phyloP scores from a whole-genome alignment of 2,888 invertebrate species.

The Acanthopleura granulata region DNA sequence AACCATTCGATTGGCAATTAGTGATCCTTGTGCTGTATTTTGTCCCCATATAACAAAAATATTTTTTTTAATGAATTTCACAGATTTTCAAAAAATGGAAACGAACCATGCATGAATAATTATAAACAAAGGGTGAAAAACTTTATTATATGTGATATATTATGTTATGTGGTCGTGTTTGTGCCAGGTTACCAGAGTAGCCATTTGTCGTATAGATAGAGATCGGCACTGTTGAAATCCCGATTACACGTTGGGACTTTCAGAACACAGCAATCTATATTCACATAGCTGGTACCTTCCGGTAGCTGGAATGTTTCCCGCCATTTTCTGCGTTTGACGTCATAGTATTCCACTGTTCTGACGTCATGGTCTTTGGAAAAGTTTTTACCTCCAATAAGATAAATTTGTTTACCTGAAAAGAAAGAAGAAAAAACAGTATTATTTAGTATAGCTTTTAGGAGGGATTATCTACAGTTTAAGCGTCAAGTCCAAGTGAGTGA shows the following conservation, averaged over 20 bases:
- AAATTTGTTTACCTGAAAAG: slow-evolving; percentile 50
- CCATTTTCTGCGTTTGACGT: slow-evolving; percentile 48
- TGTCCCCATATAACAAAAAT: too few species aligned
- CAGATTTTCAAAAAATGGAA: too few species aligned
- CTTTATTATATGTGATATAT: too few species aligned
- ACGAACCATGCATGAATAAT: too few species aligned
- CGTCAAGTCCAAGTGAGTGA: too few species aligned
- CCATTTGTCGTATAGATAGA: slow-evolving; percentile 55
- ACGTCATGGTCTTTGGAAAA: slow-evolving; percentile 45
- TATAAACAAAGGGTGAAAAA: too few species aligned
- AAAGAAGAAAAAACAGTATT: background rate
- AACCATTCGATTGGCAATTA: too few species aligned
- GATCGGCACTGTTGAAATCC: slow-evolving; percentile 50
- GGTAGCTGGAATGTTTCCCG: slow-evolving; percentile 48
- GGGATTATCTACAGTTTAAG: too few species aligned
- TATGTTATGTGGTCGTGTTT: too few species aligned
- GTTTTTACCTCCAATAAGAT: slow-evolving; percentile 55
- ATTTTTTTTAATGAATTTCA: too few species aligned
- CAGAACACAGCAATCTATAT: slow-evolving; percentile 51
- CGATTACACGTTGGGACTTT: slow-evolving; percentile 49
- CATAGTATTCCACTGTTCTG: slow-evolving; percentile 49
- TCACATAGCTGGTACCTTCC: slow-evolving; percentile 42
- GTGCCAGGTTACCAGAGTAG: slow-evolving; percentile 49
- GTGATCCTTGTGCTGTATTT: too few species aligned
- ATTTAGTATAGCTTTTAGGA: too few species aligned